Evolutionary conservation across 37 sponge, comb jelly and placozoan species (phyloP).

Genomic region (Halisarca cf. caerulea): DNA sequence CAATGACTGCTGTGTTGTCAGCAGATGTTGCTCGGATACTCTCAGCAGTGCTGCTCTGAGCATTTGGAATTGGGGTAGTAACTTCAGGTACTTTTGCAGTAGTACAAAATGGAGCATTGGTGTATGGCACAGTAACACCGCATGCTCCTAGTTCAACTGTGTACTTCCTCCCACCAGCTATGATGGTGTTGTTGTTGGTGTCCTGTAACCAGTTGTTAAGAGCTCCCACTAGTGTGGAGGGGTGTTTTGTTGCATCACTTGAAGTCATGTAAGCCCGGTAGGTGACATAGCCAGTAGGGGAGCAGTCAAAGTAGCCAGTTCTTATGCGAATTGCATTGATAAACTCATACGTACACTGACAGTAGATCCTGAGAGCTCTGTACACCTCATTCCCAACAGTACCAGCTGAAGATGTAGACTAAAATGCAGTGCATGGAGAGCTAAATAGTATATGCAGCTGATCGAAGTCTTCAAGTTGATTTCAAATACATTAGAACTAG

Average conservation of each 20-base stretch:
- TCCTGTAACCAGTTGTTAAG: neutral
- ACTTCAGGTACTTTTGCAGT: neutral
- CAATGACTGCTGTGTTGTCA: conserved; percentile 15
- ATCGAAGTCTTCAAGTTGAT: no score
- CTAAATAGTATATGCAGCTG: no score
- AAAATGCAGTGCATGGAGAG: no score
- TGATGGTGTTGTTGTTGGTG: neutral
- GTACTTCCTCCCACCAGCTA: neutral
- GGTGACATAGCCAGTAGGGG: neutral
- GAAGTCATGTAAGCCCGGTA: neutral
- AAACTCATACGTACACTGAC: neutral
- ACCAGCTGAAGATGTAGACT: no score
- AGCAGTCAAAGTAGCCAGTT: neutral
- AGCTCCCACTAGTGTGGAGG: neutral
- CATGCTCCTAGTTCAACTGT: neutral
- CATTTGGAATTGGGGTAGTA: neutral
- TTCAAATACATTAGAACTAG: no score
- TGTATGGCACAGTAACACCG: neutral
- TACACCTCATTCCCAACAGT: neutral
- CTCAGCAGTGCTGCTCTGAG: neutral
- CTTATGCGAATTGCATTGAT: neutral
- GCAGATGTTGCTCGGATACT: neutral
- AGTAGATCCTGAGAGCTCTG: neutral
- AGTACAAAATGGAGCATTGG: neutral
- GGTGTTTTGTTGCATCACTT: neutral